These are phyloP conservation scores for Serripes groenlandicus DNA, from an alignment of 2,888 invertebrate genomes.

Conservation along the genomic window DNA sequence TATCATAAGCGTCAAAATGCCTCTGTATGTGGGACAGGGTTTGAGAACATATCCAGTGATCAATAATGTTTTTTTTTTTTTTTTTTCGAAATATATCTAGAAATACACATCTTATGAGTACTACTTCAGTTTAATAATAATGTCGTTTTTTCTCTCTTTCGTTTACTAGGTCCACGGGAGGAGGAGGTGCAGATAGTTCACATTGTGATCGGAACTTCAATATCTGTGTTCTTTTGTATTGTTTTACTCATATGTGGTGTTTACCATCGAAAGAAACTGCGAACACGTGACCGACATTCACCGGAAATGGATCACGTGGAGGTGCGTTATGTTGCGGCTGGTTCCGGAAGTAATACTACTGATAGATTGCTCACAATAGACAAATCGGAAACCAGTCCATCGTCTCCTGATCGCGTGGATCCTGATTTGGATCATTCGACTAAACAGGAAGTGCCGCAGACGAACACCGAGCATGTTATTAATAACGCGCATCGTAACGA, in stretches of 20 bases:
- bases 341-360: conserved; percentile 82
- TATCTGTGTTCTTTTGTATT: conserved; percentile 83
- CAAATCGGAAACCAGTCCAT: conserved; percentile 62
- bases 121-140: too few species aligned
- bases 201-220: conserved; percentile 83
- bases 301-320: conserved; percentile 82
- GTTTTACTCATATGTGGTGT: conserved; percentile 82
- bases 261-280: conserved; percentile 80
- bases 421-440: conserved; percentile 29
- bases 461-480: conserved; percentile 20
- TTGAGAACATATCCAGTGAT: too few species aligned
- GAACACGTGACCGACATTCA: conserved; percentile 71
- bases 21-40: background rate
- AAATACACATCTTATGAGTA: too few species aligned
- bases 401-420: conserved; percentile 63
- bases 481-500: conserved; percentile 48
- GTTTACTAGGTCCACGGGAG: conserved; percentile 76
- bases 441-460: conserved; percentile 27
- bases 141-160: background rate
- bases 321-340: conserved; percentile 82
- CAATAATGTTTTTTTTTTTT: too few species aligned
- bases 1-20: background rate
- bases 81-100: too few species aligned
- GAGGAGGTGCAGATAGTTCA: conserved; percentile 79
- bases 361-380: conserved; percentile 79